Evolutionary conservation across 2,797 vertebrate species (phyloP).

Genomic region (Furcifer pardalis): DNA sequence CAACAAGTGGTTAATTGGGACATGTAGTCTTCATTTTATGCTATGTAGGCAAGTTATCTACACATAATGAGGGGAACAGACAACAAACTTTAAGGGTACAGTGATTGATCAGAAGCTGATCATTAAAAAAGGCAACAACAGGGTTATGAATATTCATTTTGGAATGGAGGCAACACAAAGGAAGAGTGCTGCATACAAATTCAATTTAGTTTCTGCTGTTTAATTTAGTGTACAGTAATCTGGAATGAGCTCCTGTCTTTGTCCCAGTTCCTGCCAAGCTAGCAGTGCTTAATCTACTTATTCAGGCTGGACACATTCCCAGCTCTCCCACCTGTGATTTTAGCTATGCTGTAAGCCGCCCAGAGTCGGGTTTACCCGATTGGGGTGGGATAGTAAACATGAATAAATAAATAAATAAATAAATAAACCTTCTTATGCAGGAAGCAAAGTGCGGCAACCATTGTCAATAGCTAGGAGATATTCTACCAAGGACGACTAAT

Average conservation of each 20-base stretch:
- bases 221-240: constrained; percentile 31
- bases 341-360: no score
- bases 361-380: no score
- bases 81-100: constrained; percentile 42
- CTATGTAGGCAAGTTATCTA: constrained; percentile 25
- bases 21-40: constrained; percentile 36
- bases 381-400: no score
- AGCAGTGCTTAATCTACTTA: not conserved
- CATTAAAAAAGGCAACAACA: constrained; percentile 10
- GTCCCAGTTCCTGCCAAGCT: no score
- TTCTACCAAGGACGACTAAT: no score
- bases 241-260: no score
- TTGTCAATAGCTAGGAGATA: no score
- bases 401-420: no score
- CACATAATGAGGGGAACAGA: not conserved
- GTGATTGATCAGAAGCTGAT: constrained; percentile 59
- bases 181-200: not conserved
- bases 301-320: no score
- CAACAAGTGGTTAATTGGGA: constrained; percentile 53
- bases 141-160: not conserved
- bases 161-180: not conserved
- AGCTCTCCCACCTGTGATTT: no score
- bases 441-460: no score
- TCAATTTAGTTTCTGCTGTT: constrained; percentile 3
- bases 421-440: no score